Conservation (phyloP, 1,140 invertebrate species). For the Heliothis subflexa region DNA sequence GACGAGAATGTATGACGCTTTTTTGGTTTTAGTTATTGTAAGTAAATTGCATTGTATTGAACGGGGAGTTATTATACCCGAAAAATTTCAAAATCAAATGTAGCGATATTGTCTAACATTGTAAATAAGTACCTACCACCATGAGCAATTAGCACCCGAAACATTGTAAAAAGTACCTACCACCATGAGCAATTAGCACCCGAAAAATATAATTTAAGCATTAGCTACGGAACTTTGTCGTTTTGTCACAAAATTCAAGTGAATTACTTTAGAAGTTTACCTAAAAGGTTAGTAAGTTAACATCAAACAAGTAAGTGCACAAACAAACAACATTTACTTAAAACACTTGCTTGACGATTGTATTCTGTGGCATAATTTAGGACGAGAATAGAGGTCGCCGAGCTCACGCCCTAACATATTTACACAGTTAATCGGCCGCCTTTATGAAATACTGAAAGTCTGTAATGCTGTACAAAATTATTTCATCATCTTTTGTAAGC, state of each 20-base stretch:
- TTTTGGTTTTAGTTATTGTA: neutral
- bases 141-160: too few species aligned
- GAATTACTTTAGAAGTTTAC: constrained; percentile 3
- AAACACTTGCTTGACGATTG: constrained; percentile 34
- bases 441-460: neutral
- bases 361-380: constrained; percentile 29
- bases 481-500: constrained; percentile 14
- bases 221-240: neutral
- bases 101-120: too few species aligned
- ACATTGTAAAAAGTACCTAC: too few species aligned
- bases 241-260: neutral
- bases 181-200: too few species aligned
- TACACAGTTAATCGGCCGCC: constrained; percentile 27
- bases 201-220: too few species aligned
- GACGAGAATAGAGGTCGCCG: constrained; percentile 19
- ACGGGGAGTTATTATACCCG: neutral
- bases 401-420: constrained; percentile 18
- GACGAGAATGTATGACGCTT: constrained; percentile 3
- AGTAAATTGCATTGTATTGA: neutral
- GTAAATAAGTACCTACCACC: too few species aligned
- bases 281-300: constrained; percentile 25
- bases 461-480: constrained; percentile 9
- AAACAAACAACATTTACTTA: constrained; percentile 33
- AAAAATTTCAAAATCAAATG: too few species aligned
- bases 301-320: constrained; percentile 23